Percentiles rank a stretch among this genome's conserved stretches.
Conservation (phyloP, 2,797 vertebrate genomes). For the Morelia viridis region DNA sequence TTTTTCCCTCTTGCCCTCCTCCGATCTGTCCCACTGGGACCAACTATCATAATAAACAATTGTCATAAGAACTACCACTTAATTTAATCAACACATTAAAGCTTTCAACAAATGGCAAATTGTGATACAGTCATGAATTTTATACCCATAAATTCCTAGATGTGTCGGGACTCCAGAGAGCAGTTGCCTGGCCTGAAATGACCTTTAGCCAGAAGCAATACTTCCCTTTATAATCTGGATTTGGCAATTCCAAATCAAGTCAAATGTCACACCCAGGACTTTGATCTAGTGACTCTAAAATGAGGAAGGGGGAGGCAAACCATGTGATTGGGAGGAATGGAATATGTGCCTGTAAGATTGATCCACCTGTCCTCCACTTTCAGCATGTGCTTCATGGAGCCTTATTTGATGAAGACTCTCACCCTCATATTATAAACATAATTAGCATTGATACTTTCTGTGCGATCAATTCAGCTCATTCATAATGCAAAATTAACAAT, state of each 20-base stretch:
- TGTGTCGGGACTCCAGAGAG: not conserved
- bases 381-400: not conserved
- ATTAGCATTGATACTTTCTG: constrained; percentile 11
- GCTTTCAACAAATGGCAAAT: not conserved
- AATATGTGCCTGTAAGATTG: not conserved
- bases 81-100: not conserved
- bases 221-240: not conserved
- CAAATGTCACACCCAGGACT: not conserved
- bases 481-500: constrained; percentile 28
- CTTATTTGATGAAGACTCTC: not conserved
- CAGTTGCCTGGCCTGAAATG: not conserved
- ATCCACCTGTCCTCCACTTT: not conserved
- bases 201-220: not conserved
- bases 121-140: not conserved
- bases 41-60: not conserved
- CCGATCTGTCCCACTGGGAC: not conserved
- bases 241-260: not conserved
- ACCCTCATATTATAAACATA: constrained; percentile 11
- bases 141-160: not conserved
- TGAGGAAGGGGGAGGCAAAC: not conserved
- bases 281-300: not conserved
- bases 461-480: constrained; percentile 25
- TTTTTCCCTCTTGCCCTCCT: not conserved
- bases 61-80: not conserved
- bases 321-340: not conserved